Conservation (phyloP, 2,113 vertebrate genomes). For the Sylvilagus bachmani region DNA sequence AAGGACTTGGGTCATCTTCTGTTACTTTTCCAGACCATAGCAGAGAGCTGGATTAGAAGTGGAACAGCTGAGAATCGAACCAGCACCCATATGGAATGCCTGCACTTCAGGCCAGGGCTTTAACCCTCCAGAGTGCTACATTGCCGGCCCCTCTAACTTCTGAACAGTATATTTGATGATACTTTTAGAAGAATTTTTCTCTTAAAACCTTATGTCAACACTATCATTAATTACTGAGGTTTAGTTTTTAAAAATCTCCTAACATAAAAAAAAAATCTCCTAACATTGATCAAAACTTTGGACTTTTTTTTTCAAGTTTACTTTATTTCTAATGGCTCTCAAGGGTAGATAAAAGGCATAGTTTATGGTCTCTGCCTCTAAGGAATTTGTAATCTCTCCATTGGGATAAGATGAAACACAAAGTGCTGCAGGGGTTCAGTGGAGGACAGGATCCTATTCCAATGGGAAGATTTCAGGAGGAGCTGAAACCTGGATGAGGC, state of each 20-base stretch:
- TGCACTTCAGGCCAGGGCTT: no score
- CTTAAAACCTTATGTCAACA: background rate
- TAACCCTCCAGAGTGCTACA: no score
- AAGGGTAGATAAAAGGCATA: background rate
- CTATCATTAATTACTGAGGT: background rate
- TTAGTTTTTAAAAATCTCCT: slow-evolving; percentile 35
- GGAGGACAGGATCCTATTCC: background rate
- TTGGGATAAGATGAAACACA: background rate
- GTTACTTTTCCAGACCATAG: no score
- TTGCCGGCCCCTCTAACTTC: background rate
- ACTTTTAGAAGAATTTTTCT: slow-evolving; percentile 35
- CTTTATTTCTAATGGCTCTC: background rate
- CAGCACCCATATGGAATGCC: no score
- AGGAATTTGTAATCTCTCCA: slow-evolving; percentile 11
- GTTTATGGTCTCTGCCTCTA: slow-evolving; percentile 39
- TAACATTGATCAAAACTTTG: background rate
- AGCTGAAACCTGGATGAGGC: background rate
- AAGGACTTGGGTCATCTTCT: no score
- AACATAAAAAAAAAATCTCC: background rate
- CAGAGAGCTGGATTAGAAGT: no score
- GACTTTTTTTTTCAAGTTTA: slow-evolving; percentile 43
- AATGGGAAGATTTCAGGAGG: background rate
- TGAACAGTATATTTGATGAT: slow-evolving; percentile 6
- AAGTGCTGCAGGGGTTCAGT: background rate
- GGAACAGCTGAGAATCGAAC: no score